These are phyloP conservation scores for Drosophila peninsularis DNA, from an alignment of 2,888 invertebrate genomes.

Conservation along the genomic window DNA sequence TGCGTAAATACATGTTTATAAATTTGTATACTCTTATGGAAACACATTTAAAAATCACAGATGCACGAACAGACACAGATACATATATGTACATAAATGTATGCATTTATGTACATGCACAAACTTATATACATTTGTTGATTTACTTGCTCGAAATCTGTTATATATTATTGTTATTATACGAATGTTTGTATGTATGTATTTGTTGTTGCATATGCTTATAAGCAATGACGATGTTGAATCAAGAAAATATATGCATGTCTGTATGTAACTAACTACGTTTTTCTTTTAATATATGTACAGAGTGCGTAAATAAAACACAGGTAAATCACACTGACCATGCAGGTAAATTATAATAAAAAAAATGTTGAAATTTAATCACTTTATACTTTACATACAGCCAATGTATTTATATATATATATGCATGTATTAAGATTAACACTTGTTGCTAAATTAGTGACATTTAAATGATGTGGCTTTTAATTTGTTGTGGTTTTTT, in stretches of 20 bases:
- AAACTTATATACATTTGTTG: neutral
- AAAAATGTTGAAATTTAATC: conserved; percentile 22
- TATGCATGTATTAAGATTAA: conserved; percentile 23
- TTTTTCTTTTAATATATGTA: conserved; percentile 1
- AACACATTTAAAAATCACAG: conserved; percentile 27
- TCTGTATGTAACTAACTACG: neutral
- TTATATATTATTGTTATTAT: conserved; percentile 5
- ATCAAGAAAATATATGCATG: conserved; percentile 3
- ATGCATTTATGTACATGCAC: neutral
- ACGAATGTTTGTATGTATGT: neutral
- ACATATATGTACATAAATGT: neutral
- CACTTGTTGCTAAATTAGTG: conserved; percentile 52
- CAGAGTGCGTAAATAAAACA: conserved; percentile 15
- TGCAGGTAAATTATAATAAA: conserved; percentile 30
- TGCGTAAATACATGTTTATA: conserved; percentile 12
- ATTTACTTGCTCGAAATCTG: conserved; percentile 5
- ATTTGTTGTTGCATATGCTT: conserved; percentile 1
- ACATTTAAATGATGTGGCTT: conserved; percentile 16
- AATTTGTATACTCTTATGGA: conserved; percentile 26
- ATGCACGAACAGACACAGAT: conserved; percentile 11
- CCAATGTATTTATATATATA: conserved; percentile 10
- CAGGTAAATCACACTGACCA: conserved; percentile 35
- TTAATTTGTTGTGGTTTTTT: neutral
- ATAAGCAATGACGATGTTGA: conserved; percentile 1
- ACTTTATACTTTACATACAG: conserved; percentile 7